phyloP scores from a whole-genome alignment of 1,140 invertebrate species.

The Aphaenogaster ashmeadi region DNA sequence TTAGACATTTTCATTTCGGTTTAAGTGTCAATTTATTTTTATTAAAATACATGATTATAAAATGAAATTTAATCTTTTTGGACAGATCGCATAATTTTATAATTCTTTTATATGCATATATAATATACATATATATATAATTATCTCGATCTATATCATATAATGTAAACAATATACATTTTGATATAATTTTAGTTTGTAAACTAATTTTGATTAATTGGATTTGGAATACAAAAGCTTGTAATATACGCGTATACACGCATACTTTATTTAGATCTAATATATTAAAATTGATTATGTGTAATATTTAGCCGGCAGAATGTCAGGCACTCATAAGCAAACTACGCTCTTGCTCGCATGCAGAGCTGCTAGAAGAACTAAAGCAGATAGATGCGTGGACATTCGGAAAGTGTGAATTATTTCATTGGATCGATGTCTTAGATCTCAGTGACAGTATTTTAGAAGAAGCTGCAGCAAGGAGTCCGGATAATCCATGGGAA shows the following conservation, averaged over 20 bases:
- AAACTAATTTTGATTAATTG: background rate
- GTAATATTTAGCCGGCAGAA: conserved; percentile 90
- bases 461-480: conserved; percentile 91
- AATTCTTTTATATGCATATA: background rate
- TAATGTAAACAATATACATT: background rate
- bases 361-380: conserved; percentile 92
- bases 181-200: background rate
- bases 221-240: background rate
- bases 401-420: conserved; percentile 96
- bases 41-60: background rate
- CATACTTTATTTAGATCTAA: conserved; percentile 13
- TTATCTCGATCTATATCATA: background rate
- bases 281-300: conserved; percentile 3
- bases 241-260: background rate
- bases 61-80: background rate
- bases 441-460: conserved; percentile 95
- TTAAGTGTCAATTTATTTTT: background rate
- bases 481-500: conserved; percentile 91
- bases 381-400: conserved; percentile 94
- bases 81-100: background rate
- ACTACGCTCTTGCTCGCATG: conserved; percentile 91
- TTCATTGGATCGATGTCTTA: conserved; percentile 96
- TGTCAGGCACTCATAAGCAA: conserved; percentile 94
- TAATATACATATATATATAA: background rate
- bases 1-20: background rate